These are phyloP conservation scores for Etheostoma cragini DNA, from an alignment of 2,113 vertebrate genomes.

Conservation along the genomic window DNA sequence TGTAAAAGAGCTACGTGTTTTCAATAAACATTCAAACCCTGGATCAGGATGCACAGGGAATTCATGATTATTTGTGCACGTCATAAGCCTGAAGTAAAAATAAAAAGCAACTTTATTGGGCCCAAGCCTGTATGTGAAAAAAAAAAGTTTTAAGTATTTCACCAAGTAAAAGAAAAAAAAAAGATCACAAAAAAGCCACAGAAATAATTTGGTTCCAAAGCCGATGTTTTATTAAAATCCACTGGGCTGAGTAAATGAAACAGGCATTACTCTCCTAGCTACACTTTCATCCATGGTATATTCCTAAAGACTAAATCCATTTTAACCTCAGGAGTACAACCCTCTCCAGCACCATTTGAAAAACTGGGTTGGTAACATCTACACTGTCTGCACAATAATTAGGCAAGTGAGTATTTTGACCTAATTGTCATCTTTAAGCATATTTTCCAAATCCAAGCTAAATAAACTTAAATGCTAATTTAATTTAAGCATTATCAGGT, in stretches of 20 bases:
- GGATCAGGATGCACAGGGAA: constrained; percentile 21
- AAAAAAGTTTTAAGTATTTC: not conserved
- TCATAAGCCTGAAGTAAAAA: constrained; percentile 8
- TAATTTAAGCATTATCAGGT: no score
- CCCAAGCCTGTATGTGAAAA: not conserved
- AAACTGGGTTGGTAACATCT: constrained; percentile 19
- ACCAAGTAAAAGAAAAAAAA: not conserved
- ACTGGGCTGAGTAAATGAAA: constrained; percentile 28
- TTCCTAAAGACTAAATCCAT: constrained; percentile 29
- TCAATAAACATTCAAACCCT: constrained; percentile 2
- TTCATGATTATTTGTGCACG: constrained; percentile 18
- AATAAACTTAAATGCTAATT: no score
- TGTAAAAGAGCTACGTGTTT: not conserved
- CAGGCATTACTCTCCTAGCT: constrained; percentile 10
- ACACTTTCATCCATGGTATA: constrained; percentile 27
- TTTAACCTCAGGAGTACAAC: constrained; percentile 14
- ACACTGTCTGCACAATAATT: no score
- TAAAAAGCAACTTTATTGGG: constrained; percentile 3
- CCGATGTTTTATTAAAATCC: constrained; percentile 13
- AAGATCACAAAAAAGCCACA: not conserved
- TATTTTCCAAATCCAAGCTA: no score
- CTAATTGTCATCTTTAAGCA: no score
- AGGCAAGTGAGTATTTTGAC: no score
- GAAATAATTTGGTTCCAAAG: constrained; percentile 40
- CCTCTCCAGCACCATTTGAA: constrained; percentile 27